Evolutionary conservation across 2,888 invertebrate species (phyloP).

Genomic region (Steromphala cineraria): DNA sequence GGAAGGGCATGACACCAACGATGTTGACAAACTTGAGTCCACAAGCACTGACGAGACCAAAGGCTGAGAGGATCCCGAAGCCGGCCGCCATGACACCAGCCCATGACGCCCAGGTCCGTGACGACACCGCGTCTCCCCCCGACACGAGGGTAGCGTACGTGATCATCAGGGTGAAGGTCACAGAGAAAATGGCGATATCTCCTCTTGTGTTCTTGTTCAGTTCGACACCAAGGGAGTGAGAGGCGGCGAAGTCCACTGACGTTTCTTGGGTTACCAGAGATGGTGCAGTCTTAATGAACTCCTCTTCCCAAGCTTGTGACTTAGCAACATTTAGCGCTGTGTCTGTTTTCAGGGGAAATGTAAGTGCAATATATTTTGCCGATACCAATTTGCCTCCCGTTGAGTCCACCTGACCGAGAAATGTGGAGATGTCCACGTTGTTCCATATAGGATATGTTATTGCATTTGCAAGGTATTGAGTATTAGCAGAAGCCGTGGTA

Average conservation of each 20-base stretch:
- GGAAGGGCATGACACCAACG: slow-evolving; percentile 58
- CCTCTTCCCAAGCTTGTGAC: neutral
- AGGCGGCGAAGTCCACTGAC: slow-evolving; percentile 36
- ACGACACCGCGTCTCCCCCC: slow-evolving; percentile 31
- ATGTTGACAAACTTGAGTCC: slow-evolving; percentile 55
- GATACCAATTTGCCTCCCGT: neutral
- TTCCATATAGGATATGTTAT: slow-evolving; percentile 35
- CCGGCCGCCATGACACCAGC: slow-evolving; percentile 51
- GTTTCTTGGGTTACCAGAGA: neutral
- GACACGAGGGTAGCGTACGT: slow-evolving; percentile 37
- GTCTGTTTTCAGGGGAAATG: neutral
- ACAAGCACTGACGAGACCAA: slow-evolving; percentile 48
- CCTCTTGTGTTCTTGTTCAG: slow-evolving; percentile 43
- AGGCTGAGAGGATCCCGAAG: slow-evolving; percentile 50
- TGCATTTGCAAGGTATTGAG: neutral
- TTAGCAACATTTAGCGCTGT: neutral
- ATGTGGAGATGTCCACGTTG: neutral
- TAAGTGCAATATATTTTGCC: neutral
- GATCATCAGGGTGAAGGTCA: slow-evolving; percentile 38
- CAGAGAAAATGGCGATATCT: slow-evolving; percentile 33
- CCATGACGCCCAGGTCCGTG: slow-evolving; percentile 41
- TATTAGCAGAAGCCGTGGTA: neutral
- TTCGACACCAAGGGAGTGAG: slow-evolving; percentile 51
- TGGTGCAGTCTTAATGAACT: neutral
- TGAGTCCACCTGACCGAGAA: neutral